Conservation (phyloP, 2,113 vertebrate species). For the Menidia beryllina region DNA sequence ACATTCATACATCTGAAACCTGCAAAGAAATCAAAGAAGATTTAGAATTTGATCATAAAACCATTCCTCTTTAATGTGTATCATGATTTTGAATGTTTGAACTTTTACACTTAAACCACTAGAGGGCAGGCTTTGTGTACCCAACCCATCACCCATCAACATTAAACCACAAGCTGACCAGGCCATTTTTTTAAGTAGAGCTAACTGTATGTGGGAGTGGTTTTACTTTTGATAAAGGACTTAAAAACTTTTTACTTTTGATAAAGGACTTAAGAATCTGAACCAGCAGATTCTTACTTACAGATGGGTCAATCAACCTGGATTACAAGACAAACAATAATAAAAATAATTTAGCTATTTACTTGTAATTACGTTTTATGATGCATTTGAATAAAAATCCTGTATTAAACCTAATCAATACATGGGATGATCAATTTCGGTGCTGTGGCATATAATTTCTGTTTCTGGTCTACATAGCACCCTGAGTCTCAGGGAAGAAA, state of each 20-base stretch:
- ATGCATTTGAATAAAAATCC: no score
- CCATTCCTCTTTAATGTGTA: background rate
- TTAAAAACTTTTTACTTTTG: no score
- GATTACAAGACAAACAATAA: no score
- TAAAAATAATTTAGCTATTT: no score
- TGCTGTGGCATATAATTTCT: no score
- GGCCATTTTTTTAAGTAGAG: background rate
- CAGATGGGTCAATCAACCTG: no score
- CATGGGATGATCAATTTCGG: no score
- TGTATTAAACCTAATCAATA: no score
- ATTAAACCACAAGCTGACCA: conserved; percentile 11
- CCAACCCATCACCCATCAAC: conserved; percentile 1
- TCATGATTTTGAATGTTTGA: background rate
- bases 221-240: conserved; percentile 15
- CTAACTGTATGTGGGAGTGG: background rate
- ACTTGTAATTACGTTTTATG: no score
- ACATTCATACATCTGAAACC: background rate
- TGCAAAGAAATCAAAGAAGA: background rate
- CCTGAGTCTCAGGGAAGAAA: no score
- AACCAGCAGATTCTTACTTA: no score
- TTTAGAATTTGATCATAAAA: background rate
- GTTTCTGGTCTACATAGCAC: no score
- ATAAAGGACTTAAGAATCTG: background rate
- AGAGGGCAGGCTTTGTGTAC: conserved; percentile 41
- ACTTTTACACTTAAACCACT: conserved; percentile 28